Evolutionary conservation across 1,140 invertebrate genomes (phyloP).

Genomic region (Harlomillsia oculata): DNA sequence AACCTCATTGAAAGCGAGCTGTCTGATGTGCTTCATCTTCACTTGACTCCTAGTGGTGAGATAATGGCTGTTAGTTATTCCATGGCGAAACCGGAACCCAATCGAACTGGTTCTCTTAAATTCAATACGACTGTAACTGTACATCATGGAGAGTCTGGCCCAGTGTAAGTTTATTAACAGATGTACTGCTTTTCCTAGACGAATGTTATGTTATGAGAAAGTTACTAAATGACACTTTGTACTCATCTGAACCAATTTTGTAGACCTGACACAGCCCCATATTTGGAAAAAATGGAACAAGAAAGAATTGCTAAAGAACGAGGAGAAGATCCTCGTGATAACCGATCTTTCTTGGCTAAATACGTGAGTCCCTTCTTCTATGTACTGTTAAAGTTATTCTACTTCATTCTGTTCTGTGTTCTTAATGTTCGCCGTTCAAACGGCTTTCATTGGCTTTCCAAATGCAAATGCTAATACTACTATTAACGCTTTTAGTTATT

Average conservation of each 20-base stretch:
- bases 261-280: conserved; percentile 82
- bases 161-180: conserved; percentile 50
- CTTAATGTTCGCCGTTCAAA: conserved; percentile 20
- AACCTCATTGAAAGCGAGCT: conserved; percentile 53
- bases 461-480: background rate
- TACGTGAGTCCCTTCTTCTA: conserved; percentile 63
- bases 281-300: conserved; percentile 80
- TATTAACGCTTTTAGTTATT: background rate
- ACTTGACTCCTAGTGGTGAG: conserved; percentile 58
- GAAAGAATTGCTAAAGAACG: conserved; percentile 81
- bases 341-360: conserved; percentile 89
- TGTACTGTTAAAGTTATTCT: conserved; percentile 12
- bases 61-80: conserved; percentile 52
- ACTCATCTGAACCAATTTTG: conserved; percentile 34
- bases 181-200: background rate
- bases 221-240: background rate
- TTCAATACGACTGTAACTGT: conserved; percentile 65
- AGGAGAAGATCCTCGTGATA: conserved; percentile 74
- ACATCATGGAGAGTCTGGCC: conserved; percentile 58
- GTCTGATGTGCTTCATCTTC: conserved; percentile 59
- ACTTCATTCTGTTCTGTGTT: conserved; percentile 24
- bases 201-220: background rate
- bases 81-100: conserved; percentile 11
- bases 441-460: conserved; percentile 21
- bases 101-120: conserved; percentile 38